Conservation (phyloP, 2,113 vertebrate genomes). For the Catharus minimus region DNA sequence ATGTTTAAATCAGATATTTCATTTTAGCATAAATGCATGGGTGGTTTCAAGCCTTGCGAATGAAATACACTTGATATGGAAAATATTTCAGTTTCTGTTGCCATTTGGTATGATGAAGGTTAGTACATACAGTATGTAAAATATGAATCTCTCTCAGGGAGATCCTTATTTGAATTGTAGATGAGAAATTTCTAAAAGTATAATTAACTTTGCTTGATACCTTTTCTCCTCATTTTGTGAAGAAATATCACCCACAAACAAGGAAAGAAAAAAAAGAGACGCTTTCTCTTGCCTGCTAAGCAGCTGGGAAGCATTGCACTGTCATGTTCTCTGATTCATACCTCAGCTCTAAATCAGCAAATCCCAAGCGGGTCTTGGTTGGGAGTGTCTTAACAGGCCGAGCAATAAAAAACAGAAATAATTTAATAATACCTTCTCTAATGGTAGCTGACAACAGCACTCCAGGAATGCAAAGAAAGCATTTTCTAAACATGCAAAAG, state of each 20-base stretch:
- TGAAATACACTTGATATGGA: constrained; percentile 31
- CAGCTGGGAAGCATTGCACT: neutral
- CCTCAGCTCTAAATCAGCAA: neutral
- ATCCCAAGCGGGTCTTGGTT: neutral
- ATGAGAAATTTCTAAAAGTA: constrained; percentile 56
- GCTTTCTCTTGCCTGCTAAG: neutral
- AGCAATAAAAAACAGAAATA: neutral
- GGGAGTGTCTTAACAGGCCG: neutral
- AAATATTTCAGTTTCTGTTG: constrained; percentile 36
- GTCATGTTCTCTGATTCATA: neutral
- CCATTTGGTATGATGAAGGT: constrained; percentile 28
- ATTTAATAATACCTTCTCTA: neutral
- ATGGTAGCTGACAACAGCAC: neutral
- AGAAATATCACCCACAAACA: constrained; percentile 5
- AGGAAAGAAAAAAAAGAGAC: neutral
- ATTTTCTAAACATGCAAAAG: neutral
- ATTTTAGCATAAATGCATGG: constrained; percentile 10
- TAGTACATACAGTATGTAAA: constrained; percentile 29
- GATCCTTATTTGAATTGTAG: constrained; percentile 58
- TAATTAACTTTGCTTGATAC: constrained; percentile 52
- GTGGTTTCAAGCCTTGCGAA: constrained; percentile 17
- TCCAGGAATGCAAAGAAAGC: neutral
- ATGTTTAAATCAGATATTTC: constrained; percentile 1
- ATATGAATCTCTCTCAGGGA: constrained; percentile 40
- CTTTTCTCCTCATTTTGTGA: neutral